Conservation (phyloP, 64 coral and sea anemone genomes). For the Trachythela sp. region DNA sequence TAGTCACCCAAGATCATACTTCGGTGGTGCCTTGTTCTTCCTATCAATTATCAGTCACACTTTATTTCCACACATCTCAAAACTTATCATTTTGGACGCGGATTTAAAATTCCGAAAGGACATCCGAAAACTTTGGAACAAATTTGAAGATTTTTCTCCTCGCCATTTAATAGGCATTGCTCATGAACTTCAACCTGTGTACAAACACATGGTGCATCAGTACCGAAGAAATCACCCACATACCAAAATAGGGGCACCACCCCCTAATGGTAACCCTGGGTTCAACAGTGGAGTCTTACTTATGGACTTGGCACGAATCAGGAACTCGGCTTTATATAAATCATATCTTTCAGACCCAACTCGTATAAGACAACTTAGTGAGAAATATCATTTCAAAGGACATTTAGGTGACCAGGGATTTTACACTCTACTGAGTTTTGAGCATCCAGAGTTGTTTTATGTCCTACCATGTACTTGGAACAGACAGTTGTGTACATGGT, state of each 20-base stretch:
- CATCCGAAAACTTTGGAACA: constrained; percentile 73
- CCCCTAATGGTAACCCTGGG: constrained; percentile 69
- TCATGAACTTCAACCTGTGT: constrained; percentile 65
- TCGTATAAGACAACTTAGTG: constrained; percentile 45
- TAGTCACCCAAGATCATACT: constrained; percentile 51
- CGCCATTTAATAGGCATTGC: constrained; percentile 69
- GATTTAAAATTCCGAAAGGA: constrained; percentile 69
- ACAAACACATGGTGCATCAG: constrained; percentile 59
- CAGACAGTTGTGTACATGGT: constrained; percentile 74
- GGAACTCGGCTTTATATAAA: constrained; percentile 52
- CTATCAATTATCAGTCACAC: constrained; percentile 65
- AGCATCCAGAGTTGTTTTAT: constrained; percentile 72
- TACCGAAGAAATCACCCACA: constrained; percentile 47
- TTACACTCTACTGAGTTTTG: constrained; percentile 68
- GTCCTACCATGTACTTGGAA: constrained; percentile 85
- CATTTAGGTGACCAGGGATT: constrained; percentile 93
- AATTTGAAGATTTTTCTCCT: constrained; percentile 63
- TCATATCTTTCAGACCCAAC: constrained; percentile 27
- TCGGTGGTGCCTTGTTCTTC: constrained; percentile 67
- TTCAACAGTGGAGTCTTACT: constrained; percentile 87
- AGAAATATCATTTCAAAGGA: constrained; percentile 66
- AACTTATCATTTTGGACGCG: constrained; percentile 56
- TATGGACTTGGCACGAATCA: constrained; percentile 65
- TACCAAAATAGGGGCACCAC: constrained; percentile 64
- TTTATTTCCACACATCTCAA: constrained; percentile 48